Evolutionary conservation across 2,797 vertebrate genomes (phyloP).

Genomic region (Semotilus atromaculatus): DNA sequence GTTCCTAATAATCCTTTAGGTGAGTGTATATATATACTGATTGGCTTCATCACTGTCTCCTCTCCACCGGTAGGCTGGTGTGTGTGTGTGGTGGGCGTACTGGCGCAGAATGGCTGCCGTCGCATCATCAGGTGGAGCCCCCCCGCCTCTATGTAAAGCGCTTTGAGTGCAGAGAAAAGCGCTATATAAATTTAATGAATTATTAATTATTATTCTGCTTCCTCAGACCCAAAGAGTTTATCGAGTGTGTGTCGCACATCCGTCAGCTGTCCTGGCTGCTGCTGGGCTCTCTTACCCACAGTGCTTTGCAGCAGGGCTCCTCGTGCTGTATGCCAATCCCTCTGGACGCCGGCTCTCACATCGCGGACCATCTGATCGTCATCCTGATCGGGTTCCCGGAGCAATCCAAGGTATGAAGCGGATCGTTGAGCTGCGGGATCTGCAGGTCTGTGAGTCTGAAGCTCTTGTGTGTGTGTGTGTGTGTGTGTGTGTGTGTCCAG

Average conservation of each 20-base stretch:
- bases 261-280: conserved; percentile 98
- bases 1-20: too few species aligned
- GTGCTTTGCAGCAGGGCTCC: conserved; percentile 92
- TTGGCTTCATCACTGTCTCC: too few species aligned
- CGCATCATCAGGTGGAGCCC: too few species aligned
- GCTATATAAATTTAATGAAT: too few species aligned
- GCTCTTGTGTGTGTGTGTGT: conserved; percentile 24
- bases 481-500: conserved; percentile 70
- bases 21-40: too few species aligned
- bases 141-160: too few species aligned
- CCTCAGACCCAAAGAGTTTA: conserved; percentile 96
- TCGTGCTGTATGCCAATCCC: conserved; percentile 96
- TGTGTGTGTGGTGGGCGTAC: too few species aligned
- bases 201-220: background rate
- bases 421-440: background rate
- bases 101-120: too few species aligned
- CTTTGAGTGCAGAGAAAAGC: too few species aligned
- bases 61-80: too few species aligned
- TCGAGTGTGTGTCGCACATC: conserved; percentile 98
- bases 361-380: conserved; percentile 97
- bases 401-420: conserved; percentile 93
- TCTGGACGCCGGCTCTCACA: conserved; percentile 94
- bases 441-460: background rate
- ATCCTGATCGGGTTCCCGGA: conserved; percentile 99
- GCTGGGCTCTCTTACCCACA: conserved; percentile 95